Conservation (phyloP, 2,888 invertebrate genomes). For the Pristionchus mayeri region DNA sequence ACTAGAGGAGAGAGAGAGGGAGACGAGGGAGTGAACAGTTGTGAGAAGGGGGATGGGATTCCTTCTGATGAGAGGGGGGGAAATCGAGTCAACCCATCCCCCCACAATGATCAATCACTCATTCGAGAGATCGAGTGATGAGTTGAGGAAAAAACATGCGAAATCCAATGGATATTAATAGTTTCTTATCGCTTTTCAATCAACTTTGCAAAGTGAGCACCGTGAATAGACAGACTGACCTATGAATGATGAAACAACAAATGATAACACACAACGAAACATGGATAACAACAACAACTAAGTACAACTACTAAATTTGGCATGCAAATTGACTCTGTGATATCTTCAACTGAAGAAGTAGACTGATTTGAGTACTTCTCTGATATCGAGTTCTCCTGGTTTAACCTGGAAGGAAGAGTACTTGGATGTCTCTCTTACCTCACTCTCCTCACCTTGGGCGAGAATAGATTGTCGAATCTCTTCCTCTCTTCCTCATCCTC, state of each 20-base stretch:
- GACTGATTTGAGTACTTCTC: constrained; percentile 77
- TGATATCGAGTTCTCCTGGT: constrained; percentile 77
- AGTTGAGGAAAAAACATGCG: not conserved
- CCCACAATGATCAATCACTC: constrained; percentile 44
- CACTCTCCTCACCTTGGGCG: constrained; percentile 49
- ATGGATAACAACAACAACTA: constrained; percentile 1
- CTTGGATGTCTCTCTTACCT: constrained; percentile 47
- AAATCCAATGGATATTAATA: constrained; percentile 3
- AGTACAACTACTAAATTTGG: too few species aligned
- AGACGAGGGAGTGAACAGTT: not conserved
- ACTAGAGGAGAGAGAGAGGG: constrained; percentile 1
- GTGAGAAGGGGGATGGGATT: not conserved
- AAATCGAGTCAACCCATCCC: constrained; percentile 11
- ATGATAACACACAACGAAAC: constrained; percentile 17
- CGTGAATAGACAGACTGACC: constrained; percentile 12
- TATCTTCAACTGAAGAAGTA: constrained; percentile 79
- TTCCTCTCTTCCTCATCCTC: constrained; percentile 11
- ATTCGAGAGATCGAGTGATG: constrained; percentile 18
- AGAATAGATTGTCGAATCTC: constrained; percentile 53
- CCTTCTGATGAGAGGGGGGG: constrained; percentile 7
- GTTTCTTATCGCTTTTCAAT: not conserved
- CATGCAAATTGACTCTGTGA: not conserved
- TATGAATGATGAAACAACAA: constrained; percentile 14
- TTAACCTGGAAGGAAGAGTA: constrained; percentile 50
- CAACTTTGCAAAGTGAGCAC: not conserved